Evolutionary conservation across 2,888 invertebrate genomes (phyloP), one percentile per base, ranked within the genome.

Genomic region (Ctena decussata): DNA sequence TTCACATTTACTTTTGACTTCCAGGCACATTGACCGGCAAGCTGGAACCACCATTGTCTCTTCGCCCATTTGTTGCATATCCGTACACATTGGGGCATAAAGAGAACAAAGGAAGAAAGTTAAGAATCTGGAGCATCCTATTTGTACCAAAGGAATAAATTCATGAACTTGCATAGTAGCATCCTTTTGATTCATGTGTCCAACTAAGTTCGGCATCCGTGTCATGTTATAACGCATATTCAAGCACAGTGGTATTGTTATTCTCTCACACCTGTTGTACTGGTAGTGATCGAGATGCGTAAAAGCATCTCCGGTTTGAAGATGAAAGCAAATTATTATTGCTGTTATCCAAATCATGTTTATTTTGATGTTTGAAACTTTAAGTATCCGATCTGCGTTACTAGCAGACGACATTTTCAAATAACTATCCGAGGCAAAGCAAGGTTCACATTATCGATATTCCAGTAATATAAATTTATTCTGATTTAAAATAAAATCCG

Each of bases 61-160:
- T 37, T 97, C 97, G 88, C 98, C 97, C 30, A 86, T 89, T 70
- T 88, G 87, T 24, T 85, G 84, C 95, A 98, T 97, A 94, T 98
- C 98, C 41, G 98, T 98, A 96, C 98, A 99, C 95, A 99, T 97
- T 49, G 98, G 98, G 15, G 98, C 98, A 96, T 98, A 98, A 77
- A 98, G 97, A 24, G 98, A 98, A 96, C 98, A 99, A 85, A 99
- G 97, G 94, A 98, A 97, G 96, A 98, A 98, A 91, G 98, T 97
- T 60, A 98, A 97, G 94, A 98, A 97, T 81, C 97, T 96, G 5
- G 98, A 98, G 95, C 98, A 98, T 76, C 97, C 97, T 93, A 97
- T 97, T 90, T 97, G 97, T 78, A 98, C 97, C 84, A 98, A 96
- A 0, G 97, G 97, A 94, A 97, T 96, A 96, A 97, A 97, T 85